Conservation (phyloP, 2,888 invertebrate genomes). For the Aporophyla lueneburgensis region DNA sequence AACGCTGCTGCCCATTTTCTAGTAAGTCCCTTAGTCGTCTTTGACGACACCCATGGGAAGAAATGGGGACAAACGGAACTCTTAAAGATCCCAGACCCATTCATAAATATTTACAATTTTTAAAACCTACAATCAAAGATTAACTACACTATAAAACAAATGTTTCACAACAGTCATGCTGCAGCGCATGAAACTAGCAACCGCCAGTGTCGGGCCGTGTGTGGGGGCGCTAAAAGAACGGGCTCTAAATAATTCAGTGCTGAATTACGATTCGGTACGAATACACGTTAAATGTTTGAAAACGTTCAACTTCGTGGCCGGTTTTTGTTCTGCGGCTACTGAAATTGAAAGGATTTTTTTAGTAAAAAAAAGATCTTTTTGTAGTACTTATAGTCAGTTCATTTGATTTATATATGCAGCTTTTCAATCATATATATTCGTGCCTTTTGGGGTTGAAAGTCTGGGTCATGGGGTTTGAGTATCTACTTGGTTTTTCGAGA, state of each 20-base stretch:
- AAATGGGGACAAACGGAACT: too few relatives aligned
- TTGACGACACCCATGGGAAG: too few relatives aligned
- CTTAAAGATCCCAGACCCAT: too few relatives aligned
- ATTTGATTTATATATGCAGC: background rate
- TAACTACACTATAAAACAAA: slow-evolving; percentile 2
- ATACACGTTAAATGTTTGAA: slow-evolving; percentile 61
- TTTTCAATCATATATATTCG: background rate
- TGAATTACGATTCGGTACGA: slow-evolving; percentile 55
- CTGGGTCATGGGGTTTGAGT: too few relatives aligned
- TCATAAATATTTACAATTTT: too few relatives aligned
- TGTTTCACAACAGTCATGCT: background rate
- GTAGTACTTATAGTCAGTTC: background rate
- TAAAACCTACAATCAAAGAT: background rate
- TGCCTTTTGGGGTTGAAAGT: too few relatives aligned
- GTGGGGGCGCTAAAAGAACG: slow-evolving; percentile 33
- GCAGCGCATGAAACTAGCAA: background rate
- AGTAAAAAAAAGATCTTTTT: background rate
- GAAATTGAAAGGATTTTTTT: slow-evolving; percentile 28
- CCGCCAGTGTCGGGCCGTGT: slow-evolving; percentile 15
- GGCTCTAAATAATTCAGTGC: slow-evolving; percentile 61
- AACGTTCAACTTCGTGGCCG: slow-evolving; percentile 43
- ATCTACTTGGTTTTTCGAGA: too few relatives aligned
- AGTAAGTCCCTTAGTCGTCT: too few relatives aligned
- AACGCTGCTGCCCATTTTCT: too few relatives aligned
- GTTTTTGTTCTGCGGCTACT: slow-evolving; percentile 16